A percentile compares a stretch with the other conserved stretches of the same genome.
Evolutionary conservation across 2,797 vertebrate species (phyloP).

Genomic region (Micromesistius poutassou): DNA sequence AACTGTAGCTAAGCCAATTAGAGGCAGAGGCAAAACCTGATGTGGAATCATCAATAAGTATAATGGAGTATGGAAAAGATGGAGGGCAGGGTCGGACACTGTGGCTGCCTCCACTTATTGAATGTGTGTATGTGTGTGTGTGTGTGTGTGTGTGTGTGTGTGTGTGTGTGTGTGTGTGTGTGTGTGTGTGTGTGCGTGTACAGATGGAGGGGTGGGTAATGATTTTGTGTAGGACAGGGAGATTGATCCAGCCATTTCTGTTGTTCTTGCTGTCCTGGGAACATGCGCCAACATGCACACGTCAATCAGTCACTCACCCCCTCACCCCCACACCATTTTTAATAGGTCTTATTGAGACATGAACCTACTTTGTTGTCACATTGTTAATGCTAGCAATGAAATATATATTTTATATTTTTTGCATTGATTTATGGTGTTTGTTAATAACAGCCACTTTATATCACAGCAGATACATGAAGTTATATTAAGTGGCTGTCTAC

Average conservation of each 20-base stretch:
- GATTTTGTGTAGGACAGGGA: neutral
- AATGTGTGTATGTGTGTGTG: neutral
- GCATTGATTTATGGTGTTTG: no score
- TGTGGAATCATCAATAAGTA: constrained; percentile 59
- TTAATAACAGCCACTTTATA: no score
- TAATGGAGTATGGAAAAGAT: neutral
- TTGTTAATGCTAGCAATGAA: neutral
- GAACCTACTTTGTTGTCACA: neutral
- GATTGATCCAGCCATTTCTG: neutral
- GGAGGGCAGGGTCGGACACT: neutral
- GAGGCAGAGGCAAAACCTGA: constrained; percentile 31
- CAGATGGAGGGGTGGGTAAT: neutral
- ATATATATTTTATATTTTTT: no score
- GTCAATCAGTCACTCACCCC: neutral
- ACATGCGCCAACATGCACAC: neutral
- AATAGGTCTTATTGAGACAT: neutral
- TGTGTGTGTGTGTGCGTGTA: neutral
- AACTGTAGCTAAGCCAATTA: constrained; percentile 60
- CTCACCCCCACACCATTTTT: neutral
- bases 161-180: neutral
- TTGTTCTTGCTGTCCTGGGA: neutral
- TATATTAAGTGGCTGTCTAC: neutral
- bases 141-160: neutral
- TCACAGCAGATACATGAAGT: neutral
- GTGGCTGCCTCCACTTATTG: neutral